Evolutionary conservation across 2,888 invertebrate genomes (phyloP), one percentile per base, ranked within the genome.

Genomic region (Yponomeuta cagnagella): DNA sequence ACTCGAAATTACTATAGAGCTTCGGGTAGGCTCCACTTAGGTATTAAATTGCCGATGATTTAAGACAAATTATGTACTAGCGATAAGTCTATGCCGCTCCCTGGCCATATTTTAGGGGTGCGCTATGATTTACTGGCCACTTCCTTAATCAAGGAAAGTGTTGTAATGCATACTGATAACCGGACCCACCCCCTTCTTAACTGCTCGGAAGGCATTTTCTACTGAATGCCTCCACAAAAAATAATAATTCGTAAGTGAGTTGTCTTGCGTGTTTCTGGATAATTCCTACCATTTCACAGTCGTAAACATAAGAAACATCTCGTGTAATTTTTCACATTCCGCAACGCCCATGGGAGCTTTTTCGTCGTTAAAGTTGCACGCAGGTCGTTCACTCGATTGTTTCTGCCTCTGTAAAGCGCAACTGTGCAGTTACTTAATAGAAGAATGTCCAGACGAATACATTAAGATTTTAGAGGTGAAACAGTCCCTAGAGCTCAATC

Each of bases 101-200:
- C 76, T 74, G 33, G 74, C 75, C 77, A 77, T 80, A 77, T 80
- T 79, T 79, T 79, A 80, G 83, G 85, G 71, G 85, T 76, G 82
- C 77, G 82, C 73, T 81, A 80, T 85, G 84, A 85, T 83, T 83
- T 85, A 84, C 77, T 79, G 75, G 76, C 77, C 77, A 78, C 80
- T 85, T 83, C 84, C 83, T 84, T 81, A 85, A 85, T 85, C 81
- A 84, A 77, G 77, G 77, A 84, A 81, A 82, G 80, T 83, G 84
- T 82, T 81, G 75, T 77, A 75, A 73, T 67, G 75, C 73, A 74
- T 75, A 72, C 72, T 72, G 72, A 75, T 75, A 74, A 72, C 70
- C 71, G 64, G 63, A 63, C 70, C 68, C 68, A 63, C 70, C 70
- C 68, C 70, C 68, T 66, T 70, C 70, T 30, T 73, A 69, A 70